Base-by-base conservation (phyloP, 2,113 vertebrate species). In the Epinephelus fuscoguttatus region DNA sequence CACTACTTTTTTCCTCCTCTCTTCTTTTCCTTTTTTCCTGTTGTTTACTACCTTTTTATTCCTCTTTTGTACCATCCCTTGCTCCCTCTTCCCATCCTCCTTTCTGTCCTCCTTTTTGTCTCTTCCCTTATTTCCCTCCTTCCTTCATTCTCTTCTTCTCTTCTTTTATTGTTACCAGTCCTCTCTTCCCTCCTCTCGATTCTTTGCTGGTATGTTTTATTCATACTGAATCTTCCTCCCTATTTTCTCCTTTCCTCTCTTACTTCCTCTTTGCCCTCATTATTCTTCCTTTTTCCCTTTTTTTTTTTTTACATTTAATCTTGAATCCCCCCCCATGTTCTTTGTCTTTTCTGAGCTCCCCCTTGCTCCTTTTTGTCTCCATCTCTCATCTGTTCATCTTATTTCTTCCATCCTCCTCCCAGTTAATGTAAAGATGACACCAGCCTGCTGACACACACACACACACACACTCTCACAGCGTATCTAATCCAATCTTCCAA, bases 401-500 rank as follows among this genome's bases (percentile, higher is more conserved):
- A 33, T 60, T 19, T 60, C 19, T 1, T 4, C 15, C 33, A 13
- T 23, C 79, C 75, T 45, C 25, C 66, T 67, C 59, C 47, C 42
- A 78, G 63, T 75, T 50, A 45, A 70, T 73, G 62, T 77, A 60
- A 67, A 59, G 40, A 47, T 6, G 45, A 80, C 75, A 88, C 80
- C 77, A 64, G 61, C 18, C 59, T 59, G 70, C 56, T 67, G 42
- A 23, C 84, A 40, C 67, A 49, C 55, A 59, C 63, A 60, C 75
- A 45, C 47, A 62, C 81, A 49, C 86, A 60, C 82, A 47, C 33
- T 1, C 72, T 75, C 76, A 64, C 62, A 70, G 57, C 78, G 68
- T 81, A 81, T 93, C 88, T 91, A 94, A 93, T 93, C 92, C 81
- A 93, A 92, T 93, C 92, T 90, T 89, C 89, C 88, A 92, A 89